These are phyloP conservation scores for Onychostoma macrolepis DNA, from an alignment of 2,113 vertebrate genomes.

Conservation along the genomic window DNA sequence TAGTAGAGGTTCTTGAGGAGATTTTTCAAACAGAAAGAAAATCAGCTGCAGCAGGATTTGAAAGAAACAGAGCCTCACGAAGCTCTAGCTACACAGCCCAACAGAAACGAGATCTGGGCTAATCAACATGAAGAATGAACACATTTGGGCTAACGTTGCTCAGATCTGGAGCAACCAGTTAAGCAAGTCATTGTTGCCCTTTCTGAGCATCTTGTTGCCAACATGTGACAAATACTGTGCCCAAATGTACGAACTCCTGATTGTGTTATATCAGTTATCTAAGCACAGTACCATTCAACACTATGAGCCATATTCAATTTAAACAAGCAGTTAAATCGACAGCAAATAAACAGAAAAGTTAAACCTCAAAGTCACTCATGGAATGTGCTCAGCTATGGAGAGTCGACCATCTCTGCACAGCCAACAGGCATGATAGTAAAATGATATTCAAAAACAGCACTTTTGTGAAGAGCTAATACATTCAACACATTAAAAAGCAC, in stretches of 20 bases:
- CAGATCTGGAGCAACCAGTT: too few relatives aligned
- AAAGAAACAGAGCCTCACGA: background rate
- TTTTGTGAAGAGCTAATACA: constrained; percentile 11
- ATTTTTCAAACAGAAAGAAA: background rate
- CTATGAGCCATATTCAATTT: background rate
- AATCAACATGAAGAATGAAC: background rate
- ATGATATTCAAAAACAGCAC: background rate
- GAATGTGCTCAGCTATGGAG: constrained; percentile 2
- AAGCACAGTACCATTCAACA: background rate
- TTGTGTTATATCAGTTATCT: background rate
- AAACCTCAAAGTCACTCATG: background rate
- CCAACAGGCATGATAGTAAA: constrained; percentile 13
- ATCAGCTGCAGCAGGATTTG: background rate
- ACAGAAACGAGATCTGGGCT: background rate
- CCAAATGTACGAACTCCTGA: background rate
- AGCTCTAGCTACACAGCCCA: background rate
- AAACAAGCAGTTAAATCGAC: background rate
- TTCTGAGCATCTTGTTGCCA: background rate
- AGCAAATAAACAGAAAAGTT: background rate
- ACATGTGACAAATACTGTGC: background rate
- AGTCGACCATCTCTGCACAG: background rate
- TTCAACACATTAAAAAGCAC: background rate
- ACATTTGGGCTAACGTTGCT: background rate
- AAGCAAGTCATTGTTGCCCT: background rate
- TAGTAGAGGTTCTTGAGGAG: background rate